A percentile compares a stretch with the other conserved stretches of the same genome.
Evolutionary conservation across 2,888 invertebrate genomes (phyloP).

Genomic region (Leucoma salicis): DNA sequence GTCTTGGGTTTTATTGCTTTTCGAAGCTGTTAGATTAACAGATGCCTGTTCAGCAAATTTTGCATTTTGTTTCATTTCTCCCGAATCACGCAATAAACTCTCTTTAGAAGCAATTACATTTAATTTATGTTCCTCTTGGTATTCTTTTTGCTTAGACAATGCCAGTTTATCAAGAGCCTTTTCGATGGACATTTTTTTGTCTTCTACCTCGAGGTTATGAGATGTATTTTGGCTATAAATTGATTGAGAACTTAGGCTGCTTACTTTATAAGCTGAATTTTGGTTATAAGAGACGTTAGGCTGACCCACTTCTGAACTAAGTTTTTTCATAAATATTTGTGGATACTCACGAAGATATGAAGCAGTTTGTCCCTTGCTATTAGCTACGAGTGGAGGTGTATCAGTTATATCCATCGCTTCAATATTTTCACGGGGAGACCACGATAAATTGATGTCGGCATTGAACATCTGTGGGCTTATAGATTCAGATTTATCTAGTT

Average conservation of each 20-base stretch:
- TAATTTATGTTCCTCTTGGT: neutral
- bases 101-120: neutral
- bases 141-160: neutral
- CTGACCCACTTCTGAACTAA: slow-evolving; percentile 36
- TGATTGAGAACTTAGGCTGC: neutral
- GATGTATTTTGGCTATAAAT: neutral
- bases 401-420: slow-evolving; percentile 49
- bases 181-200: neutral
- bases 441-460: slow-evolving; percentile 18
- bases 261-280: slow-evolving; percentile 2
- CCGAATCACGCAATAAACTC: neutral
- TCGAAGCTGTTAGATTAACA: neutral
- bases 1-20: neutral
- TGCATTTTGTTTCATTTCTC: neutral
- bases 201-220: neutral
- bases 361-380: slow-evolving; percentile 50
- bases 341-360: slow-evolving; percentile 68
- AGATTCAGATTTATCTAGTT: slow-evolving; percentile 39
- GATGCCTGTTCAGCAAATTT: neutral
- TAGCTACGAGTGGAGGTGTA: slow-evolving; percentile 54
- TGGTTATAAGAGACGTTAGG: slow-evolving; percentile 12
- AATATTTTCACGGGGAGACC: slow-evolving; percentile 25
- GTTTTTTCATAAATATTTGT: slow-evolving; percentile 66
- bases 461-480: slow-evolving; percentile 32
- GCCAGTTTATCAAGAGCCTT: neutral